These are phyloP conservation scores for Pseudochirops cupreus DNA, from an alignment of 2,797 vertebrate genomes.

Conservation along the genomic window DNA sequence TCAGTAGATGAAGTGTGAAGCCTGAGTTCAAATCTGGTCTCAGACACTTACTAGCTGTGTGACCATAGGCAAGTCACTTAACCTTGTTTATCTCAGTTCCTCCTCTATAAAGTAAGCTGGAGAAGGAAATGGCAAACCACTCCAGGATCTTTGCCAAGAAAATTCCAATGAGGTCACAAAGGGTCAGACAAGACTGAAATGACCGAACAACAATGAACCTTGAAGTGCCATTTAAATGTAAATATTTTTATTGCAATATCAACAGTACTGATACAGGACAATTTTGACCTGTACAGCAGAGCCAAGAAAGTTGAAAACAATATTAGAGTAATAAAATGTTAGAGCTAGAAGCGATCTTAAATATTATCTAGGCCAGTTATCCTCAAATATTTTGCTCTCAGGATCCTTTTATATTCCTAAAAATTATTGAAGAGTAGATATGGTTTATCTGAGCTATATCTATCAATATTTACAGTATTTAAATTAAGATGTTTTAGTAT, in stretches of 20 bases:
- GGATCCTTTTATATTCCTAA: background rate
- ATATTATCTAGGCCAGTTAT: background rate
- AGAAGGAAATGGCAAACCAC: too few relatives aligned
- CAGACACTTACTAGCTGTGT: too few relatives aligned
- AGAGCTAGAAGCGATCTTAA: background rate
- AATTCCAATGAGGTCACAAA: too few relatives aligned
- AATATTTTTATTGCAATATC: background rate
- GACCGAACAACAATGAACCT: background rate
- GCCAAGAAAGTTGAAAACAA: background rate
- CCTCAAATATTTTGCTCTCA: background rate
- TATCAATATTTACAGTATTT: background rate
- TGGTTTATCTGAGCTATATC: background rate
- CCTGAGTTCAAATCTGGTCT: too few relatives aligned
- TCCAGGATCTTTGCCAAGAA: too few relatives aligned
- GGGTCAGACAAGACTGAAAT: too few relatives aligned
- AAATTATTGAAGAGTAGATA: background rate
- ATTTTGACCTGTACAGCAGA: background rate
- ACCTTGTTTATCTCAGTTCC: too few relatives aligned
- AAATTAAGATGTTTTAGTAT: background rate
- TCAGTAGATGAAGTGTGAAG: too few relatives aligned
- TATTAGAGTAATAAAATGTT: background rate
- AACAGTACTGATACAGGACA: background rate
- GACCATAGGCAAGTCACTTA: too few relatives aligned
- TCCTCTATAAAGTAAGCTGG: too few relatives aligned
- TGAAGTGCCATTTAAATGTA: background rate